Base-by-base conservation (phyloP, 2,113 vertebrate genomes). In the Motacilla alba region DNA sequence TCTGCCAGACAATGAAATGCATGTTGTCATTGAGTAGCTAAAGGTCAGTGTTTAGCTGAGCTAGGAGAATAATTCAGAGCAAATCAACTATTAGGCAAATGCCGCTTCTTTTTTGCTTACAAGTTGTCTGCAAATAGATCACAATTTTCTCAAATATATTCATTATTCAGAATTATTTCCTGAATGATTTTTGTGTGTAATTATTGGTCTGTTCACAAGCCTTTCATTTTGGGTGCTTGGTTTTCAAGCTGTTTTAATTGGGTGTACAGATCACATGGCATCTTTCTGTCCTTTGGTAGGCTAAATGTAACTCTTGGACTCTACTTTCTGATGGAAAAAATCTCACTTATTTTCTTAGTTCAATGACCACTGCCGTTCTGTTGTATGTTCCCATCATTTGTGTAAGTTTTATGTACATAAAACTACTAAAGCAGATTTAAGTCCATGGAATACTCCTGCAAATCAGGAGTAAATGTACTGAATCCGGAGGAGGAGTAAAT, bases 111-210 rank as follows among this genome's bases (percentile, higher is more conserved):
- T 89, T 94, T 80, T 90, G 94, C 89, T 94, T 95, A 89, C 91
- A 91, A 95, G 86, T 94, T 94, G 90, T 94, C 94, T 92, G 93
- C 86, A 96, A 95, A 96, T 94, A 95, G 93, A 93, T 96, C 90
- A 84, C 87, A 87, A 89, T 97, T 96, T 96, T 95, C 86, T 93
- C 86, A 94, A 97, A 96, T 96, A 90, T 75, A 69, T 89, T 74
- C 79, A 96, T 95, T 95, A 96, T 95, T 95, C 84, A 93, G 80
- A 96, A 96, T 95, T 96, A 96, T 96, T 94, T 97, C 94, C 83
- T 92, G 93, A 94, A 95, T 96, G 13, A 96, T 94, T 95, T 95
- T 93, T 76, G 69, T 94, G 46, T 62, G 50, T 95, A 95, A 95
- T 93, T 95, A 87, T 90, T 95, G 85, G 80, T 91, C 78, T 95